Base-by-base conservation (phyloP, 1,140 invertebrate species). In the Idris sp. region DNA sequence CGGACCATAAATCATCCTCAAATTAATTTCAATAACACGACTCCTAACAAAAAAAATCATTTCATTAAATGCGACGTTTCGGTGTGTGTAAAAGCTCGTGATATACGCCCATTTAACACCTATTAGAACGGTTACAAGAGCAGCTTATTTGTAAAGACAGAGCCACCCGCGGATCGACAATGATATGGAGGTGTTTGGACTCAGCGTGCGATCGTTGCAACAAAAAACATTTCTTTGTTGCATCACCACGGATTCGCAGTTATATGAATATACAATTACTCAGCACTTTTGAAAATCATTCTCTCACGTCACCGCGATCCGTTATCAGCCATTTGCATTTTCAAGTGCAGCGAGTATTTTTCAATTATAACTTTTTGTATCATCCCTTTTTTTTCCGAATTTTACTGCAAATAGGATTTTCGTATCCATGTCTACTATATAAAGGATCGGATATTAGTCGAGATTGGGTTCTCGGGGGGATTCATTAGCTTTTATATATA, bases 401-500 rank as follows among this genome's bases (percentile, higher is more conserved):
- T n/a, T n/a, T n/a, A n/a, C n/a, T n/a, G 19, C 19, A 22, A 22
- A 22, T 2, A 2, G 6, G 6, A 22, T 22, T 22, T 22, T 40
- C 14, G 26, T 62, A 43, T 51, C 30, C 14, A 28, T 33, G 51
- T 54, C 49, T 67, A 33, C 41, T 64, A 81, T n/a, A n/a, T 79
- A 77, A 83, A 82, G 79, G 71, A 81, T 81, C 78, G 81, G 75
- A 83, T 85, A 86, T 86, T 83, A 80, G 81, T 83, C 65, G 76
- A 84, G 83, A 86, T 84, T 83, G 82, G 53, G 69, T 78, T 76
- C 68, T 58, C 67, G 74, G 46, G 74, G 46, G 78, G 78, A 82
- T 86, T 84, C 85, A 87, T 86, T 87, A 86, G 83, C 80, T 81
- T 83, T 83, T 83, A 83, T 85, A 82, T 77, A 78, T 22, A 22